Evolutionary conservation across 2,113 vertebrate species (phyloP), one percentile per base, ranked within the genome.

Genomic region (Sebastes schlegelii): DNA sequence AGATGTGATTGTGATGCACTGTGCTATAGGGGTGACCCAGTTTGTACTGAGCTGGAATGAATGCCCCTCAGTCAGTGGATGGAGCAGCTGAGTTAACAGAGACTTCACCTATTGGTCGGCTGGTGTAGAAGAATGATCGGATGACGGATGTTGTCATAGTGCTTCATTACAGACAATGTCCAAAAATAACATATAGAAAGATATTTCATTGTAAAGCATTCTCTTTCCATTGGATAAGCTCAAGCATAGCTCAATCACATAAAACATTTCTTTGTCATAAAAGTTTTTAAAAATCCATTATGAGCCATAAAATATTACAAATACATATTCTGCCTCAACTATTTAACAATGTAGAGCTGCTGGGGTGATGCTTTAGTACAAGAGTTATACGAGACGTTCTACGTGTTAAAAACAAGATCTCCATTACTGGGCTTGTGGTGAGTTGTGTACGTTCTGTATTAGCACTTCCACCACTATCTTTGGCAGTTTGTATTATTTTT

Each of bases 401-500:
- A 26, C 16, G 48, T 79, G 79, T 74, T 89, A 72, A 77, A 86
- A 88, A 84, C 26, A 54, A 77, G 45, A 81, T 34, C 16, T 57
- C 52, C 60, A 26, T 80, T 71, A 46, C 11, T 45, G 74, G 64
- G 49, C 68, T 49, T 45, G 13, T 71, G 68, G 66, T 63, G 55
- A 89, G 54, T 26, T 68, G 65, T 71, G 61, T 62, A 49, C 68
- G 74, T 89, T 84, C 73, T 68, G 67, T 72, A 26, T 77, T 40
- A 52, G 60, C 72, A 84, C 64, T 77, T 75, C 85, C 91, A 82
- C 57, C 71, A 70, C 46, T 40, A 49, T 95, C 94, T 95, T 94
- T 94, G 94, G 94, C 91, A 89, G 89, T 83, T 90, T 84, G 68
- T 66, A 67, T 80, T 68, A 65, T 71, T 54, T 83, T 63, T 76